phyloP scores from a whole-genome alignment of 1,140 invertebrate genomes.

The Leptestheria dahalacensis region DNA sequence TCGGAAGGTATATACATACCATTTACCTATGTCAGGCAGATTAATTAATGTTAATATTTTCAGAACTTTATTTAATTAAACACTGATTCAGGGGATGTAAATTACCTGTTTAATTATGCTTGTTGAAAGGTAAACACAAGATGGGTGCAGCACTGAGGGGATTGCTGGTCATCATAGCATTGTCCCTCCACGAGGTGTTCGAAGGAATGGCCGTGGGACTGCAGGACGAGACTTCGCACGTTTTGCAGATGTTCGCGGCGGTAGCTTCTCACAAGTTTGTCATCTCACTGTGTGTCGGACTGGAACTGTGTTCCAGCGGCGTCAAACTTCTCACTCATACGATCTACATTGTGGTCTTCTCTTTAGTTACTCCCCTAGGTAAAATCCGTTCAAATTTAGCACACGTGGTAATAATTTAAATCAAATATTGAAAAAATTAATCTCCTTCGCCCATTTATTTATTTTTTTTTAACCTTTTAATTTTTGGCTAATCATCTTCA shows the following conservation, averaged over 20 bases:
- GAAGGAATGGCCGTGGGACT: slow-evolving; percentile 81
- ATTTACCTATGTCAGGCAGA: too few species aligned
- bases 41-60: too few species aligned
- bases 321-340: slow-evolving; percentile 3
- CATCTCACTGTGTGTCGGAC: slow-evolving; percentile 70
- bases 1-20: too few species aligned
- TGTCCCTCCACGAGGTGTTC: slow-evolving; percentile 80
- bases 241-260: slow-evolving; percentile 66
- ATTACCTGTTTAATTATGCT: too few species aligned
- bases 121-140: slow-evolving; percentile 4
- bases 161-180: slow-evolving; percentile 61
- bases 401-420: too few species aligned
- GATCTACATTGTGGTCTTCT: slow-evolving; percentile 13
- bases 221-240: slow-evolving; percentile 44
- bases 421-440: too few species aligned
- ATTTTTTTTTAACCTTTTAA: too few species aligned
- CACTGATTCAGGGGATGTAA: too few species aligned
- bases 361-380: slow-evolving; percentile 13
- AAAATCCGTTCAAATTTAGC: background rate
- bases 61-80: too few species aligned
- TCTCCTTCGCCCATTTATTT: too few species aligned
- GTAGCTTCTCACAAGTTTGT: slow-evolving; percentile 78
- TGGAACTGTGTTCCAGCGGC: slow-evolving; percentile 52
- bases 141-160: slow-evolving; percentile 44
- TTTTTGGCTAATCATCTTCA: too few species aligned